Percentiles rank a stretch among this genome's conserved stretches.
phyloP scores from a whole-genome alignment of 2,888 invertebrate species.

The Aquatica leii region DNA sequence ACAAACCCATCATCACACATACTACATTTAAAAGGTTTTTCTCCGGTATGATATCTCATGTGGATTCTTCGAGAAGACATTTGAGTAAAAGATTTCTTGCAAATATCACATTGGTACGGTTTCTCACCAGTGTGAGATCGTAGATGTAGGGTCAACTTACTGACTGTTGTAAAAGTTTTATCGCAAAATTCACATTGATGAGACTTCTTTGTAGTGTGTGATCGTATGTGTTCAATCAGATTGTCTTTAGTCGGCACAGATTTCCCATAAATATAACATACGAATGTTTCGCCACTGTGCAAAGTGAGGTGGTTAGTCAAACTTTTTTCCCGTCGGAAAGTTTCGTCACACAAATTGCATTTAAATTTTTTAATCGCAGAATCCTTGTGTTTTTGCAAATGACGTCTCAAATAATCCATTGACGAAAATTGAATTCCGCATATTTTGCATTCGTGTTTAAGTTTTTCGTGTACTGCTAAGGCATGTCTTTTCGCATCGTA shows the following conservation, averaged over 20 bases:
- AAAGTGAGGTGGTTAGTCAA: not conserved
- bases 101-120: constrained; percentile 41
- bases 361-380: not conserved
- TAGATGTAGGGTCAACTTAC: constrained; percentile 41
- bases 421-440: not conserved
- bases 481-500: too few relatives aligned
- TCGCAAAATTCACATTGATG: not conserved
- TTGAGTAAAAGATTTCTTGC: not conserved
- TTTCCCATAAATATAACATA: not conserved
- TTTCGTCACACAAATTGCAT: not conserved
- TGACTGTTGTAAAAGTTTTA: not conserved
- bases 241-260: too few relatives aligned
- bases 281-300: too few relatives aligned
- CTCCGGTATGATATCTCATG: not conserved
- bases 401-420: not conserved
- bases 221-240: too few relatives aligned
- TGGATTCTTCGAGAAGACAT: not conserved
- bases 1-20: not conserved
- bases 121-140: constrained; percentile 34
- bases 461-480: not conserved
- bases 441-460: not conserved
- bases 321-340: not conserved
- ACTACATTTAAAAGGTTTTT: not conserved
- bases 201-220: too few relatives aligned
- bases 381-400: not conserved